Percentiles rank a stretch among this genome's conserved stretches.
phyloP scores from a whole-genome alignment of 1,140 invertebrate species.

The Helicorthomorpha holstii region DNA sequence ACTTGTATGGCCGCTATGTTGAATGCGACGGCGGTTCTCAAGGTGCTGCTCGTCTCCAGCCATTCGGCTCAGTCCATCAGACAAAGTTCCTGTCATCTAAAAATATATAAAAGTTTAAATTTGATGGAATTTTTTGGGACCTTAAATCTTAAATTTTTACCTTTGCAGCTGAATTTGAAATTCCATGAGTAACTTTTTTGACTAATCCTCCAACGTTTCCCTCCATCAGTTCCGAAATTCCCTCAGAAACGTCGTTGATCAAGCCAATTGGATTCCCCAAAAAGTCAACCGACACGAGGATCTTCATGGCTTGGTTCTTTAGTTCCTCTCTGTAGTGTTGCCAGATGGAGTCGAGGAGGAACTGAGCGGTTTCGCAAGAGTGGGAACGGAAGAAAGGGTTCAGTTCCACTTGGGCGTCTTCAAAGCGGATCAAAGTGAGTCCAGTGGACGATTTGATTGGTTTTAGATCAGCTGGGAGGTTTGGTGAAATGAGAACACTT shows the following conservation, averaged over 20 bases:
- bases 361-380: constrained; percentile 72
- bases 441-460: constrained; percentile 69
- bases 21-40: constrained; percentile 52
- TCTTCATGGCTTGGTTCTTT: constrained; percentile 85
- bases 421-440: constrained; percentile 81
- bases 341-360: constrained; percentile 52
- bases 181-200: constrained; percentile 89
- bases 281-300: constrained; percentile 91
- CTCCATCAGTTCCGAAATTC: constrained; percentile 81
- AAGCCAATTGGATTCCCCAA: constrained; percentile 92
- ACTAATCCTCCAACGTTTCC: constrained; percentile 72
- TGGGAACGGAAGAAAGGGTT: constrained; percentile 64
- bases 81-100: constrained; percentile 55
- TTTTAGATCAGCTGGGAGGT: constrained; percentile 52
- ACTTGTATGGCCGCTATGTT: constrained; percentile 32
- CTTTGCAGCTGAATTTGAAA: constrained; percentile 94
- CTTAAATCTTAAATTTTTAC: constrained; percentile 29
- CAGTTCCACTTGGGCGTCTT: constrained; percentile 84
- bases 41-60: constrained; percentile 73
- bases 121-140: background rate
- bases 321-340: constrained; percentile 79
- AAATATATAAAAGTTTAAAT: background rate
- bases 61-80: constrained; percentile 73
- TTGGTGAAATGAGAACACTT: constrained; percentile 67
- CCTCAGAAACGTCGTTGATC: constrained; percentile 86